phyloP scores from a whole-genome alignment of 2,113 vertebrate species.

The Azemiops feae region DNA sequence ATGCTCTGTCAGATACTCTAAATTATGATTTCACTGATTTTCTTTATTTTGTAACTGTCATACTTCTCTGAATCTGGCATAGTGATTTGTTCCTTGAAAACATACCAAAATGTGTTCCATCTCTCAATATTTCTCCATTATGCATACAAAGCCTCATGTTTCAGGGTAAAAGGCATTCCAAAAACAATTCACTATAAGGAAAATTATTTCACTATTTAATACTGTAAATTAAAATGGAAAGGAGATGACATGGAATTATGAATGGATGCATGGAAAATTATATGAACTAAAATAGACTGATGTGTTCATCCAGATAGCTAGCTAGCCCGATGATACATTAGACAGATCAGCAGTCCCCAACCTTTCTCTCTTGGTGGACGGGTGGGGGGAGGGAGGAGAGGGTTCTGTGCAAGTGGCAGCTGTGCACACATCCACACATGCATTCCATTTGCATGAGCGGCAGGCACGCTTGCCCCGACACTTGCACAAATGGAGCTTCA shows the following conservation, averaged over 20 bases:
- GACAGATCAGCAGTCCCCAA: not conserved
- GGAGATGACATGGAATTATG: not conserved
- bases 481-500: not conserved
- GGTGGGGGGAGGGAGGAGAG: not conserved
- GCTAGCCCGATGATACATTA: not conserved
- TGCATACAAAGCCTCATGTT: not conserved
- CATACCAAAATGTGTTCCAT: not conserved
- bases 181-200: not conserved
- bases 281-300: not conserved
- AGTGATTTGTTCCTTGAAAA: not conserved
- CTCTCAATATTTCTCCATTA: not conserved
- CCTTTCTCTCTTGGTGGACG: not conserved
- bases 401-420: not conserved
- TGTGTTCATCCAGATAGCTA: not conserved
- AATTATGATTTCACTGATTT: not conserved
- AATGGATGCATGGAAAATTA: not conserved
- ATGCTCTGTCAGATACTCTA: not conserved
- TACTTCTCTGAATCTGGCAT: not conserved
- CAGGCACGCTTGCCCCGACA: accelerated
- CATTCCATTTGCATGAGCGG: not conserved
- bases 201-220: not conserved
- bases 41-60: not conserved
- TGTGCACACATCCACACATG: not conserved
- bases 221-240: not conserved
- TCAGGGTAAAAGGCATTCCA: not conserved